Percentiles rank a stretch among this genome's conserved stretches.
These are phyloP conservation scores for Globia sparganii DNA, from an alignment of 2,888 invertebrate species.

Conservation along the genomic window DNA sequence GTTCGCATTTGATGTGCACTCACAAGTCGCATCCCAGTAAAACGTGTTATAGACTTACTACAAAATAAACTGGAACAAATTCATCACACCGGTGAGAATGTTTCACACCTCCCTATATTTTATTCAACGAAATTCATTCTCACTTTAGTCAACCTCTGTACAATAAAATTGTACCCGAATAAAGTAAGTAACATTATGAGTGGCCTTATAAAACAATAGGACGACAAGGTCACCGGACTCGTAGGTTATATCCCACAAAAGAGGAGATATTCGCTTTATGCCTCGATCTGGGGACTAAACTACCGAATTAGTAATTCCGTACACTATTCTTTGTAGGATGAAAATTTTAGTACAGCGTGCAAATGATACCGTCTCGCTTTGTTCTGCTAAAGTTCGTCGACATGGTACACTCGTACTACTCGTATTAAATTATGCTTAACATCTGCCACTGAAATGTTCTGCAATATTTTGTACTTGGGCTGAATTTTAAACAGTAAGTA, in stretches of 20 bases:
- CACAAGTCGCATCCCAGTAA: not conserved
- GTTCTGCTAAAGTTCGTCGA: constrained; percentile 62
- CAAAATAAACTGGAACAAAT: constrained; percentile 48
- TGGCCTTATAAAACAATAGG: constrained; percentile 46
- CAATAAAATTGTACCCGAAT: constrained; percentile 39
- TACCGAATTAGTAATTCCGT: constrained; percentile 69
- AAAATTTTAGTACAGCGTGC: constrained; percentile 65
- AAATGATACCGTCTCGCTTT: constrained; percentile 60
- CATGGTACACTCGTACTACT: constrained; percentile 60
- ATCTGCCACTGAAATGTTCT: constrained; percentile 64
- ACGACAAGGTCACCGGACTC: constrained; percentile 45
- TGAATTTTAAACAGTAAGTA: constrained; percentile 56
- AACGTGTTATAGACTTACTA: constrained; percentile 21
- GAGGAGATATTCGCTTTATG: constrained; percentile 44
- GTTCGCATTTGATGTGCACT: constrained; percentile 17
- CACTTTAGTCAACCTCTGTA: constrained; percentile 44
- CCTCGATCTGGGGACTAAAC: constrained; percentile 60
- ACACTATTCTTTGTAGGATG: constrained; percentile 63
- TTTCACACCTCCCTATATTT: constrained; percentile 51
- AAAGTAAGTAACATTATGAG: constrained; percentile 42
- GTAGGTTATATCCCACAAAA: constrained; percentile 35
- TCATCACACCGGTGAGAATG: constrained; percentile 41
- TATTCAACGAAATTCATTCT: constrained; percentile 56
- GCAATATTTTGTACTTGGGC: constrained; percentile 59
- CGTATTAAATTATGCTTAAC: constrained; percentile 67